A percentile compares a stretch with the other conserved stretches of the same genome.
These are phyloP conservation scores for Thalassaphorura encarpata DNA, from an alignment of 1,140 invertebrate genomes.

Conservation along the genomic window DNA sequence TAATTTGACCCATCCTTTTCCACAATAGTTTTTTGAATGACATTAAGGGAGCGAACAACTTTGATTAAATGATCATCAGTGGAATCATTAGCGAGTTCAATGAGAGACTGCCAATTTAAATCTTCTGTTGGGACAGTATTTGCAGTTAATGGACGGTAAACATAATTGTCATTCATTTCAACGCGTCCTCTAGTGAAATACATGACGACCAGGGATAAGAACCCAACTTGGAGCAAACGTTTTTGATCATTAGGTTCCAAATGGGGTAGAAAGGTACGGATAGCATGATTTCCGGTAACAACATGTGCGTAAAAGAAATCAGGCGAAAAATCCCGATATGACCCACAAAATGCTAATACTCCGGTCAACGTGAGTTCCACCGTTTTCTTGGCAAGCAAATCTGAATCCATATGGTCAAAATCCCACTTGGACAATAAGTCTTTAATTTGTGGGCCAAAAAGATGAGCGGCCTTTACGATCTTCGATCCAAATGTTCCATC, in stretches of 20 bases:
- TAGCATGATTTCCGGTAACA: slow-evolving; percentile 2
- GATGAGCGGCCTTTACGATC: neutral
- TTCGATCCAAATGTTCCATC: too few relatives aligned
- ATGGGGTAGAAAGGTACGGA: neutral
- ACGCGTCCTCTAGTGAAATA: neutral
- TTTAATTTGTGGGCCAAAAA: too few relatives aligned
- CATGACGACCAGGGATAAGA: neutral
- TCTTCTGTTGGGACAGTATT: too few relatives aligned
- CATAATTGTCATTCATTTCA: neutral
- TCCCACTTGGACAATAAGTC: neutral
- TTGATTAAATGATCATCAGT: slow-evolving; percentile 7
- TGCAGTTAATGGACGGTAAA: neutral
- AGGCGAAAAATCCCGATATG: neutral
- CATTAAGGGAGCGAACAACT: neutral
- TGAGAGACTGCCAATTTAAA: neutral
- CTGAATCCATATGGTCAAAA: neutral
- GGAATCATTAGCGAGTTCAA: neutral
- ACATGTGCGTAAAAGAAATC: slow-evolving; percentile 8
- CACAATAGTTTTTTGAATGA: neutral
- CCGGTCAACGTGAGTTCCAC: neutral
- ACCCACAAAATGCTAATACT: neutral
- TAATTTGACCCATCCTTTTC: too few relatives aligned
- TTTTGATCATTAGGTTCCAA: neutral
- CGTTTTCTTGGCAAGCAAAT: neutral
- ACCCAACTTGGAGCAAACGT: neutral